Base-by-base conservation (phyloP, 2,113 vertebrate species). In the Urocitellus parryii region DNA sequence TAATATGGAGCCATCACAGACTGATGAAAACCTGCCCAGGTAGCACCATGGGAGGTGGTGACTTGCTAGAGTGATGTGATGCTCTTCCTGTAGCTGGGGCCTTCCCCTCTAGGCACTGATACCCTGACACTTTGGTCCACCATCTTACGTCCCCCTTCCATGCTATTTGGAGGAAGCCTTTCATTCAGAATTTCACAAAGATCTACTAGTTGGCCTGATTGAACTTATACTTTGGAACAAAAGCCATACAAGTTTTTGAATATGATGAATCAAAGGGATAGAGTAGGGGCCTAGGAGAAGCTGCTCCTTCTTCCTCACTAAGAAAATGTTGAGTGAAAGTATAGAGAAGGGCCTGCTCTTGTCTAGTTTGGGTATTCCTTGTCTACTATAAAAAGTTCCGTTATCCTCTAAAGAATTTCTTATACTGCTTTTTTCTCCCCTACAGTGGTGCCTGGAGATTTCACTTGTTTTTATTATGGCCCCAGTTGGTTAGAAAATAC, bases 141-240 rank as follows among this genome's bases (percentile, higher is more conserved):
- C 34, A 22, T 67, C 80, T 68, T 32, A 32, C 25, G 27, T 8
- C 8, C 65, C 24, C 27, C 39, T 86, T 39, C 14, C 32, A 37
- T 34, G 63, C 7, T 42, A 4, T 67, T 34, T 81, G 37, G 24
- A 96, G 37, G 79, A 14, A n/a, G 92, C 37, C n/a, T 48, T 96
- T 65, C 51, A 51, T 86, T 94, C 37, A 94, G 73, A 95, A 94
- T 82, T 63, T 73, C 42, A 8, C 42, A 65, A 78, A 16, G 13
- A 25, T 53, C 4, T 79, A 61, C 73, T 68, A 39, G 16, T 37
- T 61, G 3, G 42, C n/a, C 63, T n/a, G 29, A 74, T 8, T 13
- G 14, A 90, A 68, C 72, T 56, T 25, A 48, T 77, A 29, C 8
- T 63, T 85, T 37, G 48, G 16, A n/a, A 68, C 88, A 77, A 80